phyloP scores from a whole-genome alignment of 2,888 invertebrate genomes.

The Campopleginae sp. region DNA sequence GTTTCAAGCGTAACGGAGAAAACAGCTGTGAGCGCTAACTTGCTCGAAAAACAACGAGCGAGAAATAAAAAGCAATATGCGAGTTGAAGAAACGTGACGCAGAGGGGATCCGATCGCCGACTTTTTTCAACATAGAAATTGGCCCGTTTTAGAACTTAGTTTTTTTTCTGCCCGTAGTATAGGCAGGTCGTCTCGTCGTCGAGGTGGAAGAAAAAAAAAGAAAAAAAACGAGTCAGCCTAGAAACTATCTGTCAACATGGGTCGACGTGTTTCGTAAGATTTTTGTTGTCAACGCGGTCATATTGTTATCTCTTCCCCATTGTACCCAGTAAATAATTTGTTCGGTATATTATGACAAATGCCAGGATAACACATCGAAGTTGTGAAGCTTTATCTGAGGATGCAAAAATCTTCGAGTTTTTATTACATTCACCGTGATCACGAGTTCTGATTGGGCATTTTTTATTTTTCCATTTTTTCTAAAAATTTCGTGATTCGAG shows the following conservation, averaged over 20 bases:
- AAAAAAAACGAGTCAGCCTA: slow-evolving; percentile 47
- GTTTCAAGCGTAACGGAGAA: too few species aligned
- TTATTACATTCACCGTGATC: slow-evolving; percentile 51
- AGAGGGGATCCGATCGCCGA: neutral
- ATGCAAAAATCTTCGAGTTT: slow-evolving; percentile 60
- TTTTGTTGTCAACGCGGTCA: slow-evolving; percentile 35
- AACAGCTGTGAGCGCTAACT: too few species aligned
- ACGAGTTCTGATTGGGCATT: slow-evolving; percentile 53
- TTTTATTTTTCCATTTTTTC: slow-evolving; percentile 14
- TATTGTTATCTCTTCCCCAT: neutral
- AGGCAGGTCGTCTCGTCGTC: slow-evolving; percentile 11
- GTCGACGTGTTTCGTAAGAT: slow-evolving; percentile 62
- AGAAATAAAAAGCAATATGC: neutral
- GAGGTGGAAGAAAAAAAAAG: slow-evolving; percentile 26
- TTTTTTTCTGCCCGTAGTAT: slow-evolving; percentile 3
- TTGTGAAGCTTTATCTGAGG: slow-evolving; percentile 61
- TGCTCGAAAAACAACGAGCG: neutral
- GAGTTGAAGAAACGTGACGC: too few species aligned
- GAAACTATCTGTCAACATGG: slow-evolving; percentile 64
- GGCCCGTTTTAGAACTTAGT: neutral
- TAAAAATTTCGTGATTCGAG: neutral
- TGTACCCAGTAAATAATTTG: slow-evolving; percentile 12
- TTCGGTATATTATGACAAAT: slow-evolving; percentile 65
- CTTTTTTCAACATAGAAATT: slow-evolving; percentile 10
- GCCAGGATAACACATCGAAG: slow-evolving; percentile 63